Base-by-base conservation (phyloP, 1,140 invertebrate genomes). In the Danaus plexippus region DNA sequence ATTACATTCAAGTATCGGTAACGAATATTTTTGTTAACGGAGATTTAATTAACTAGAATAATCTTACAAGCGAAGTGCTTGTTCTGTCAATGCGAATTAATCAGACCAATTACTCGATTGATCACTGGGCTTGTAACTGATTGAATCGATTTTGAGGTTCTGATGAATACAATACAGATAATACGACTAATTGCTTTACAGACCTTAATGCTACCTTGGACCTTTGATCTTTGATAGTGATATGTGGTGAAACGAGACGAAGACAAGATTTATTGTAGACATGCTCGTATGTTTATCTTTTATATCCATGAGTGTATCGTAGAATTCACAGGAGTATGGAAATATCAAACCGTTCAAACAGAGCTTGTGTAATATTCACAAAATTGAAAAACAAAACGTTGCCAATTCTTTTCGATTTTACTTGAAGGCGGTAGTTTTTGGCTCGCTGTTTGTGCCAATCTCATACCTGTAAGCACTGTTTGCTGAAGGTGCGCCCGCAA, bases 21-120 rank as follows among this genome's bases (percentile, higher is more conserved):
- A 32, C 22, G 22, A 32, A 32, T 32, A 32, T 32, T 32, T 32
- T 32, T 32, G 2, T 32, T 32, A 32, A 32, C 22, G 22, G 22
- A 32, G 4, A 32, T 40, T 56, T 47, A 62, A 66, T 67, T 63
- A 66, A 70, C 65, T 52, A 47, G 12, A 13, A 43, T 42, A 54
- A 56, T 54, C 64, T 47, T 60, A 66, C 57, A 59, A 62, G 47
- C 44, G 43, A 43, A 52, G 49, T 55, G 43, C 52, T 59, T 69
- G 64, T 63, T 66, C 60, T 60, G 67, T 71, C 71, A 64, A 71
- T 69, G 60, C 54, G 54, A 73, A 75, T 75, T 75, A 75, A 75
- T 75, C 73, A 69, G 51, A 59, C 59, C 61, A 59, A 76, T 75
- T 71, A 73, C 49, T 59, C 69, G 61, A 72, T 74, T 72, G 71